These are phyloP conservation scores for Watersipora subatra DNA, from an alignment of 1,140 invertebrate genomes.

Conservation along the genomic window DNA sequence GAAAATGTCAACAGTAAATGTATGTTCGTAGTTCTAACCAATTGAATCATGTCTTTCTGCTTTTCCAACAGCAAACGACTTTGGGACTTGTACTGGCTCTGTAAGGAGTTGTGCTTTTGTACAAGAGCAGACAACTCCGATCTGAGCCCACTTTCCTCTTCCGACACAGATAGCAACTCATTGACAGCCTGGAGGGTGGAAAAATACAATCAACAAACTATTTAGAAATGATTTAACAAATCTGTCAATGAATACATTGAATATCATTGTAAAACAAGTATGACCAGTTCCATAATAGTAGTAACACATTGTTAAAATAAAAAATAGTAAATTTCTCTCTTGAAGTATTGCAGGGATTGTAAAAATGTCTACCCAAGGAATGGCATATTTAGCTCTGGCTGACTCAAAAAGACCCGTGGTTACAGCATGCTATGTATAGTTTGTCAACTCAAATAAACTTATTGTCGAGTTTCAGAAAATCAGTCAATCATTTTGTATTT, in stretches of 20 bases:
- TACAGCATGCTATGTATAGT: no score
- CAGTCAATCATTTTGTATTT: no score
- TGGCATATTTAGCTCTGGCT: no score
- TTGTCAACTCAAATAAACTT: no score
- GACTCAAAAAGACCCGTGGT: no score
- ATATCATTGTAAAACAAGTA: neutral
- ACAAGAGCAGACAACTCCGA: neutral
- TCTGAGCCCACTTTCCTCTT: neutral
- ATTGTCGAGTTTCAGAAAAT: no score
- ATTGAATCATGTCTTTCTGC: neutral
- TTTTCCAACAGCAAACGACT: neutral
- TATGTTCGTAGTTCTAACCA: no score
- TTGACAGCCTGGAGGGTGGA: neutral
- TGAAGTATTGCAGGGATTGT: no score
- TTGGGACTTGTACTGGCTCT: neutral
- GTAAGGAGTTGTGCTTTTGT: neutral
- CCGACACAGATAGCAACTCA: neutral
- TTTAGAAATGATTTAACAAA: no score
- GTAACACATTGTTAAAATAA: neutral
- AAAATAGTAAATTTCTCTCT: neutral
- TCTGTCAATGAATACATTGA: no score
- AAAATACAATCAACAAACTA: neutral
- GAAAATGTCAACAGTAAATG: no score
- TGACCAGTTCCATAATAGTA: neutral
- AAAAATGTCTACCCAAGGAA: no score